A percentile compares a stretch with the other conserved stretches of the same genome.
phyloP scores from a whole-genome alignment of 2,797 vertebrate species.

The Philypnodon macrostomus region DNA sequence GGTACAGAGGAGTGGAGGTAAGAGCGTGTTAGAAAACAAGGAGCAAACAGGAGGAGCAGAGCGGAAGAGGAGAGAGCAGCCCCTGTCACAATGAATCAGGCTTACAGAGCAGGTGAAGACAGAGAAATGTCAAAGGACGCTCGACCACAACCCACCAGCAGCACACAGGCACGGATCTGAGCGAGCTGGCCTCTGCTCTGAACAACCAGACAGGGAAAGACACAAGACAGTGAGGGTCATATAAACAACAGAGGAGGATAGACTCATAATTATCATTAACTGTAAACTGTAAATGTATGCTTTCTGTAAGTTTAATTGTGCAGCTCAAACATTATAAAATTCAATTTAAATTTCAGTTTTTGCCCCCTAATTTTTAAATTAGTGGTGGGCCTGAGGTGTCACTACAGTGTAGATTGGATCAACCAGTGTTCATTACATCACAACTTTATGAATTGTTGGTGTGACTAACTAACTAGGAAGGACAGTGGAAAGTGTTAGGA shows the following conservation, averaged over 20 bases:
- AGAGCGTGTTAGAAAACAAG: conserved; percentile 9
- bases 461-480: conserved; percentile 36
- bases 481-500: conserved; percentile 34
- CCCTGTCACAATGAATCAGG: conserved; percentile 66
- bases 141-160: conserved; percentile 71
- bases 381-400: too few relatives aligned
- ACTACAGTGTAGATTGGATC: too few relatives aligned
- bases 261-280: too few relatives aligned
- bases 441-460: too few relatives aligned
- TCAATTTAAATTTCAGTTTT: too few relatives aligned
- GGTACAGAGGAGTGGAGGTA: conserved; percentile 8
- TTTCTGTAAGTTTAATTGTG: not conserved
- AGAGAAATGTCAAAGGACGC: conserved; percentile 79
- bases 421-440: too few relatives aligned
- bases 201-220: conserved; percentile 13
- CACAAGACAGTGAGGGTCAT: conserved; percentile 9
- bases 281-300: not conserved
- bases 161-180: conserved; percentile 57
- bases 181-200: conserved; percentile 49
- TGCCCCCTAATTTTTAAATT: too few relatives aligned
- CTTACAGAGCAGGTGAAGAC: conserved; percentile 76
- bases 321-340: too few relatives aligned
- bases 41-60: conserved; percentile 27
- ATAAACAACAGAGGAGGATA: conserved; percentile 12
- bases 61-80: conserved; percentile 42